Evolutionary conservation across 2,888 invertebrate species (phyloP), one percentile per base, ranked within the genome.

Genomic region (Criorhina ranunculi): DNA sequence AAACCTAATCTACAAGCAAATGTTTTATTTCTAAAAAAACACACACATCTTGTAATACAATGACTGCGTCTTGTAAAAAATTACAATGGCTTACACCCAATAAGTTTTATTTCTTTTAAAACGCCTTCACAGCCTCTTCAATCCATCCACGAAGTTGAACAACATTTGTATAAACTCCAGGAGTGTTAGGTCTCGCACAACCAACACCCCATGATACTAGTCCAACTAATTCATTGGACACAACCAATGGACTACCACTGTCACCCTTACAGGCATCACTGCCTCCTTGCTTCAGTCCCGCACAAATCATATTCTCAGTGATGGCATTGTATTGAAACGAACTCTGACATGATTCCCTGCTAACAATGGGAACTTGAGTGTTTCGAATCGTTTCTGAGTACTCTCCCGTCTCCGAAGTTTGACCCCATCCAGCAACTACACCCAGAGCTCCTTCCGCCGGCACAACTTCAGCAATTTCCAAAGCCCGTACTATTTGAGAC

Each of bases 381-480:
- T 8, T 3, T 35, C 35, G 44, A 9, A 79, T 44, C 2, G 55
- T 59, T 8, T 79, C 79, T 7, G 79, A 72, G 12, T 59, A 79
- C 1, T 79, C 72, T 0, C 72, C 72, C 4, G 0, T 11, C 11
- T 79, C 79, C 3, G 49, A 46, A 5, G 59, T 66, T 19, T 57
- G 31, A 11, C 91, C 91, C 91, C 91, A 91, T 35, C 91, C 91
- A 4, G 88, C 86, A 0, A 91, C 88, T 0, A 86, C 86, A 5
- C 89, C 89, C 0, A 67, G 17, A 40, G 89, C 88, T 0, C 91
- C 90, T 5, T 89, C 88, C 0, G 44, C n/a, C 0, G 91, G 89
- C 0, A 88, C 81, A 0, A 9, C 66, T 5, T 79, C 59, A 1
- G 87, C 87, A 7, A 90, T 69, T 8, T 17, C 46, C 11, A 94